Base-by-base conservation (phyloP, 1,140 invertebrate species). In the Drosophila littoralis region DNA sequence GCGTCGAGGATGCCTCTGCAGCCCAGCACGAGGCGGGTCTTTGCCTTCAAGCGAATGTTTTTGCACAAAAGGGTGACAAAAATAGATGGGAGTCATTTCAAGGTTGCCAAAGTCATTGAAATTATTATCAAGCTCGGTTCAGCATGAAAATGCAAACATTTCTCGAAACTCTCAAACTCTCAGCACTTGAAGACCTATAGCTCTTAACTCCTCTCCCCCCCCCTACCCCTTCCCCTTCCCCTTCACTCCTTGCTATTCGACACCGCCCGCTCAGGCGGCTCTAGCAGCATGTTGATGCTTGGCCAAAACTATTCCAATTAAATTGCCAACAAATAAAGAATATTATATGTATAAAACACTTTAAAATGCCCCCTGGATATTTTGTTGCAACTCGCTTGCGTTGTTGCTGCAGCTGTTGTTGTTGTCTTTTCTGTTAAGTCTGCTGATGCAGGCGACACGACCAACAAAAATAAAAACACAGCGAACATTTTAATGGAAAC, bases 291-390 rank as follows among this genome's bases (percentile, higher is more conserved):
- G 72, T 77, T 82, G 74, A 74, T 88, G 58, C 79, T 83, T 88
- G 64, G 48, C 54, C 63, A 77, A 86, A 86, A 86, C 83, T 86
- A 86, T 86, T 86, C 79, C 83, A 86, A 86, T 86, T 86, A 86
- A 86, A 66, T 88, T 68, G n/a, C 61, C 45, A 55, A 22, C 54
- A 35, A 77, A 68, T 48, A 81, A 67, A 65, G 71, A 38, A 46
- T 17, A 63, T 70, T 70, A 55, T 64, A 58, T 36, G 28, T 55
- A 7, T 32, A 75, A 71, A 51, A 73, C 40, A 77, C 43, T 48
- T 48, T 43, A 81, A 75, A 86, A 51, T 75, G 67, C 43, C 83
- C 76, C 65, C 50, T 79, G 83, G 79, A 58, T 69, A 82, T 86
- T 81, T 78, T 76, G 72, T 54, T 80, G 73, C 65, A 75, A 28